phyloP scores from a whole-genome alignment of 1,140 invertebrate species.

The Drosophila sp. region DNA sequence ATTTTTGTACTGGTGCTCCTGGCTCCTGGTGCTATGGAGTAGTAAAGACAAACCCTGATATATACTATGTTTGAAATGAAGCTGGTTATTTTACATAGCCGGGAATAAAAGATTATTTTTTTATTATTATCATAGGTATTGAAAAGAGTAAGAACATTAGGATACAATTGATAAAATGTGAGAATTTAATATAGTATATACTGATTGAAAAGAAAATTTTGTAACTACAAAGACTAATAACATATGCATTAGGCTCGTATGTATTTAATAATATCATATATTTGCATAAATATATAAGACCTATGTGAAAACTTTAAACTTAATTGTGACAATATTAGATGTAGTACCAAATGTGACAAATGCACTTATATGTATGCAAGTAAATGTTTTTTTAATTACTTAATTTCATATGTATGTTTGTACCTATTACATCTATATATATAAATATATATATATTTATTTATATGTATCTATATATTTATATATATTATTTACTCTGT shows the following conservation, averaged over 20 bases:
- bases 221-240: constrained; percentile 24
- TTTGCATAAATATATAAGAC: background rate
- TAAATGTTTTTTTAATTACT: background rate
- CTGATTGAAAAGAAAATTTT: constrained; percentile 15
- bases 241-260: background rate
- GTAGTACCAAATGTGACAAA: constrained; percentile 46
- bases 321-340: constrained; percentile 50
- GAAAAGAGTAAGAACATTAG: background rate
- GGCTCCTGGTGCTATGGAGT: no score
- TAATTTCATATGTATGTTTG: constrained; percentile 11
- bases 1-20: no score
- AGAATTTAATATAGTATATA: constrained; percentile 5
- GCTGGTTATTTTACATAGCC: background rate
- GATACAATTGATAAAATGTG: constrained; percentile 3
- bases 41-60: no score
- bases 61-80: background rate
- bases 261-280: background rate
- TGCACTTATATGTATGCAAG: constrained; percentile 9
- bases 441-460: no score
- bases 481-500: background rate
- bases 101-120: background rate
- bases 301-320: constrained; percentile 11
- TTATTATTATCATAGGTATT: background rate
- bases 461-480: background rate
- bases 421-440: no score